Evolutionary conservation across 2,888 invertebrate species (phyloP), one percentile per base, ranked within the genome.

Genomic region (Tuberolachnus salignus): DNA sequence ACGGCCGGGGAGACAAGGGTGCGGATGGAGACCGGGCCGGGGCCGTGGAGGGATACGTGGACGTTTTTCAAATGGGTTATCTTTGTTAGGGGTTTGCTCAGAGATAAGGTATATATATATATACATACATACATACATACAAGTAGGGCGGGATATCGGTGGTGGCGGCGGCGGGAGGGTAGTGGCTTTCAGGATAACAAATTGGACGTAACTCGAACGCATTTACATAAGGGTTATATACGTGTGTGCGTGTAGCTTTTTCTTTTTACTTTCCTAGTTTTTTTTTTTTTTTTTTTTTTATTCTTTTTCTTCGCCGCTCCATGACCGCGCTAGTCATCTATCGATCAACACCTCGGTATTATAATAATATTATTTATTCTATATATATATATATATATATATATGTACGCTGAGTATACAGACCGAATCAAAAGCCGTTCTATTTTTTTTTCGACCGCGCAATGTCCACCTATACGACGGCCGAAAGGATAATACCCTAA

Each of bases 181-280:
- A 59, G 78, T 78, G 78, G 78, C 78, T 69, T 78, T 78, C 34
- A 80, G 80, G 71, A 81, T 81, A 81, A 81, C 81, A 81, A 81
- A 81, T 81, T 81, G 81, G 80, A 81, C 81, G 80, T 81, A 80
- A 81, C 81, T 81, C 81, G 80, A 81, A 81, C 80, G 80, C 80
- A 81, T 81, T 81, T 81, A 80, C 81, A 81, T 81, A 81, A 81
- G 81, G 78, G 78, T 78, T 75, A 55, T 67, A 59, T n/a, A n/a
- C 51, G n/a, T n/a, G 51, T 8, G 51, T 3, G 51, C n/a, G 3
- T 78, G 57, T 78, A 67, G 57, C 69, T 69, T 78, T 78, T 78
- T 59, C 34, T 69, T 67, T 49, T 59, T 63, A 53, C 34, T 73
- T 72, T 63, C 46, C n/a, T 42, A 13, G 2, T 4, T 61, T 72